Base-by-base conservation (phyloP, 2,113 vertebrate species). In the Pyrgilauda ruficollis region DNA sequence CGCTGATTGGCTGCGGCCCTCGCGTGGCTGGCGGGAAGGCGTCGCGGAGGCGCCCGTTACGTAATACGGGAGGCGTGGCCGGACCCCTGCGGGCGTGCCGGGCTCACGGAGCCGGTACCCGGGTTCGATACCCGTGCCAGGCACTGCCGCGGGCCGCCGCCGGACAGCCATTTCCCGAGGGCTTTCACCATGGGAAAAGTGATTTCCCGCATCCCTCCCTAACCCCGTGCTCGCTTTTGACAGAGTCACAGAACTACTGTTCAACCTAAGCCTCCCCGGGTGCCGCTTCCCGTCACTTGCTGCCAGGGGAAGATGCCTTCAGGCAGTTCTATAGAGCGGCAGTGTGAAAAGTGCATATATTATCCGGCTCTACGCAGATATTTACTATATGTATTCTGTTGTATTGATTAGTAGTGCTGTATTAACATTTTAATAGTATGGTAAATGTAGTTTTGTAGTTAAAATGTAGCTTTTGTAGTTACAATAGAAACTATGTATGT, bases 21-120 rank as follows among this genome's bases (percentile, higher is more conserved):
- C 7, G 14, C 39, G 43, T 1, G 33, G 4, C 43, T 1, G 43
- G 12, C 9, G 17, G 2, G 9, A 9, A 21, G 53, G 53, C 53
- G 31, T 8, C 19, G 53, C 19, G 21, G 31, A 31, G 14, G 13
- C 17, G 4, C 27, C 11, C 11, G 17, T 47, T 26, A 66, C 56
- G 30, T 52, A 5, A 2, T 0, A 2, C 5, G 23, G n/a, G 30
- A 44, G 24, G 10, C 3, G 44, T 4, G 22, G 26, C 9, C 18
- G 22, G 43, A 1, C 10, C 2, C 20, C 8, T 5, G 4, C 7
- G 37, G 80, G 39, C 2, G 28, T 0, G 39, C 5, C 15, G 7
- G 14, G 3, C 2, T 0, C 1, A 0, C 1, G 3, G 0, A 0
- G 0, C 0, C 0, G 13, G 21, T 2, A 0, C 2, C 0, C 0